These are phyloP conservation scores for Acrossocheilus fasciatus DNA, from an alignment of 2,797 vertebrate genomes.

Conservation along the genomic window DNA sequence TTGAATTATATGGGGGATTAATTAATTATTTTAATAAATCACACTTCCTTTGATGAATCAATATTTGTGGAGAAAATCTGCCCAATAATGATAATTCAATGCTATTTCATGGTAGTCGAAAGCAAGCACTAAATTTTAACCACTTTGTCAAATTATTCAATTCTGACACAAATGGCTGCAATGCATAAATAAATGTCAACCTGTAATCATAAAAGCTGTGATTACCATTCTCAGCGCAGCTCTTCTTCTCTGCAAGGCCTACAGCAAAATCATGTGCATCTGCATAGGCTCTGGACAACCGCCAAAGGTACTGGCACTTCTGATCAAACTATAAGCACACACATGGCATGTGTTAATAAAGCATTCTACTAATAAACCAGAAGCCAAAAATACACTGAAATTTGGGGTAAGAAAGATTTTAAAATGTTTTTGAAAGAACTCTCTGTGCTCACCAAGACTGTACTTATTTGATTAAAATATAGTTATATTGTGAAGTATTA, in stretches of 20 bases:
- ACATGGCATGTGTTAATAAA: background rate
- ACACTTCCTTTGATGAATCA: background rate
- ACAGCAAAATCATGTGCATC: conserved; percentile 87
- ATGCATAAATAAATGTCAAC: background rate
- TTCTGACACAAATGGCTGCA: background rate
- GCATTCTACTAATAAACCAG: background rate
- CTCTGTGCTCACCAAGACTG: background rate
- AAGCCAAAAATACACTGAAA: background rate
- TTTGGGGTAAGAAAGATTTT: background rate
- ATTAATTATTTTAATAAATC: background rate
- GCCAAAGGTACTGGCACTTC: conserved; percentile 87
- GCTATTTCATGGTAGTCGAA: background rate
- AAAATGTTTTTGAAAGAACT: background rate
- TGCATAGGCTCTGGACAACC: conserved; percentile 87
- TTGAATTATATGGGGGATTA: background rate
- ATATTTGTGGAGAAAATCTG: background rate
- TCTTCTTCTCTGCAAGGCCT: conserved; percentile 86
- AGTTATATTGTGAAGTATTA: background rate
- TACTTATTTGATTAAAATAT: background rate
- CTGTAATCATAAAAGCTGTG: background rate
- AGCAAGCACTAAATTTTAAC: background rate
- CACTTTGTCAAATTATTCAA: background rate
- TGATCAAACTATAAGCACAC: conserved; percentile 82
- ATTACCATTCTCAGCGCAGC: conserved; percentile 86
- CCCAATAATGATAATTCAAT: background rate